Evolutionary conservation across 92 coral and sea anemone species (phyloP), one percentile per base, ranked within the genome.

Genomic region (Epizoanthus ramosus): DNA sequence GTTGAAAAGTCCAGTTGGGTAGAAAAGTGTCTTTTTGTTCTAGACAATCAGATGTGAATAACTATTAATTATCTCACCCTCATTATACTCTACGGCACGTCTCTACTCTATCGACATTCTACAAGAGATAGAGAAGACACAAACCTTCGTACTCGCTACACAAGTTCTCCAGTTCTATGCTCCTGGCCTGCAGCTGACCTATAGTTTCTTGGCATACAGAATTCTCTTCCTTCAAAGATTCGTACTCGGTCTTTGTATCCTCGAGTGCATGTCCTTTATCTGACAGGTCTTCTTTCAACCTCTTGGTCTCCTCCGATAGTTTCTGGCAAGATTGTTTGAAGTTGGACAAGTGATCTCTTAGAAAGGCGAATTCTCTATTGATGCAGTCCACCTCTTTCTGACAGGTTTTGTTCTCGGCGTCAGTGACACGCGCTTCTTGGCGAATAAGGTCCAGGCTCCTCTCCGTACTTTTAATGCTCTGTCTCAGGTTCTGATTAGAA

Each of bases 361-460:
- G 89, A 53, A 84, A 81, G 23, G 94, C 87, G 45, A 93, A 93
- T 65, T 93, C 98, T 45, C 90, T 91, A 72, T 91, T 90, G 41
- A 91, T 86, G 79, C 88, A 86, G 79, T 93, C 98, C 18, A 93
- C 86, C 69, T 93, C 95, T 65, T 89, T 82, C 24, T 91, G 95
- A 71, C 90, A 93, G 58, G 85, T 79, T 67, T 87, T 91, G 65
- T 81, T 86, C 61, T 93, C 95, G 8, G 47, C 79, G 28, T 93
- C 98, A 4, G 92, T 83, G 22, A 93, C 79, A 70, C 85, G 85
- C 37, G 95, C 91, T 61, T 91, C 98, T 6, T 89, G 87, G 45
- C 95, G 88, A 47, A 86, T 87, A 7, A 83, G 80, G 75, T 93
- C 98, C 21, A 93, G 87, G 50, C 63, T 89, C 74, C 88, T 89